Percentiles rank a stretch among this genome's conserved stretches.
These are phyloP conservation scores for Plecotus auritus DNA, from an alignment of 2,113 vertebrate species.

Conservation along the genomic window DNA sequence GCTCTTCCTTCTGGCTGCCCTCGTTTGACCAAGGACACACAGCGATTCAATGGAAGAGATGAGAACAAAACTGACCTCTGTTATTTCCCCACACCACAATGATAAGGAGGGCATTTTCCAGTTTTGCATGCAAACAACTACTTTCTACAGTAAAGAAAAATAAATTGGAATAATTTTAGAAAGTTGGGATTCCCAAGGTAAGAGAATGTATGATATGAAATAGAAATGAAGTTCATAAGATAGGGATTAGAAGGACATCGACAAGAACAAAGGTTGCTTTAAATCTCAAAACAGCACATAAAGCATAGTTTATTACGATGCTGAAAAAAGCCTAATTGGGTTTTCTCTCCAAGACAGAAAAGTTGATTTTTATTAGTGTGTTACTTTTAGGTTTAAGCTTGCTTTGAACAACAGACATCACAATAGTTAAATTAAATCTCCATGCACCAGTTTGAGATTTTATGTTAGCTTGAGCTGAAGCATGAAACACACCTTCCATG, in stretches of 20 bases:
- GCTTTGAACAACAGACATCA: slow-evolving; percentile 15
- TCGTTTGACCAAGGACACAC: neutral
- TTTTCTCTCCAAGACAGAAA: slow-evolving; percentile 27
- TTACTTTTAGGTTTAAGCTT: slow-evolving; percentile 7
- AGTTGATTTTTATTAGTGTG: neutral
- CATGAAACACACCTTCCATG: neutral
- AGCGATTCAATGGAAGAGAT: neutral
- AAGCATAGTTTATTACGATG: neutral
- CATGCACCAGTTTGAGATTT: slow-evolving; percentile 17
- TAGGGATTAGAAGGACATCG: neutral
- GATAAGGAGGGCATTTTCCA: neutral
- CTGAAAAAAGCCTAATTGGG: neutral
- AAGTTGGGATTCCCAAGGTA: slow-evolving; percentile 11
- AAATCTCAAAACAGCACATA: slow-evolving; percentile 28
- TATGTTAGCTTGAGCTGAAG: neutral
- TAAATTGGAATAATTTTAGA: neutral
- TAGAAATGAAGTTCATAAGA: slow-evolving; percentile 22
- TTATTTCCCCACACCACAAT: neutral
- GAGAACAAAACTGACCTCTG: neutral
- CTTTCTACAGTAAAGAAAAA: slow-evolving; percentile 2
- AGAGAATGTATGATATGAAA: neutral
- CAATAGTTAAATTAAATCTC: slow-evolving; percentile 10
- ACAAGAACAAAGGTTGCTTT: slow-evolving; percentile 14
- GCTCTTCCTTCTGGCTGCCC: neutral
- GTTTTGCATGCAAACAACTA: neutral